Evolutionary conservation across 1,140 invertebrate species (phyloP), one percentile per base, ranked within the genome.

Genomic region (Drosophila hydei): DNA sequence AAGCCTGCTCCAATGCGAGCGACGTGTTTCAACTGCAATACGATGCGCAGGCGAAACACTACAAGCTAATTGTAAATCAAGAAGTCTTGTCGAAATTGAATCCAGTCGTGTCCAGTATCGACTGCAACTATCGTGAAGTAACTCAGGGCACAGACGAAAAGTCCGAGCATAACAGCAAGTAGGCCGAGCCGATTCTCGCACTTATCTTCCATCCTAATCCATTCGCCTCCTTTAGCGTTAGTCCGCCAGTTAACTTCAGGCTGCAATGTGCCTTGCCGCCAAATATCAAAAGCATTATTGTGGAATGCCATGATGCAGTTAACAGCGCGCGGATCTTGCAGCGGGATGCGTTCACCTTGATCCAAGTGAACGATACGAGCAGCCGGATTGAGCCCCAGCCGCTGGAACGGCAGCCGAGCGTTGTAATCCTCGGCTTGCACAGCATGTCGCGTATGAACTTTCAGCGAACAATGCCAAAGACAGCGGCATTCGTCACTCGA

Each of bases 361-460:
- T 81, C 0, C 78, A 74, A 23, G 48, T 52, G 1, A 4, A 12
- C 18, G 19, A 48, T 9, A 16, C 12, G 4, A 33, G 7, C 7
- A 3, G 0, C 0, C 19, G 25, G 0, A 16, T 4, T 0, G 18
- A 47, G 1, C 9, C 16, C 2, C 1, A 47, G 38, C 11, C 50
- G 0, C 4, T 36, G 1, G 19, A 30, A 0, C 50, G 42, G 3
- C 36, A 23, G 12, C 79, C 79, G 1, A 81, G 77, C 38, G 77
- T 88, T 2, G 55, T 85, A 14, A 18, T 88, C 7, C 55, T 88
- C 5, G 83, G 83, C 12, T 14, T 88, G 19, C 67, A 71, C 2
- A 65, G 61, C 23, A 43, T 88, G 23, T 88, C 83, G 0, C 61
- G 77, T 0, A 75, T 93, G n/a, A 92, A 92, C 73, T 93, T 92